Evolutionary conservation across 2,888 invertebrate genomes (phyloP).

Genomic region (Thymelicus acteon): DNA sequence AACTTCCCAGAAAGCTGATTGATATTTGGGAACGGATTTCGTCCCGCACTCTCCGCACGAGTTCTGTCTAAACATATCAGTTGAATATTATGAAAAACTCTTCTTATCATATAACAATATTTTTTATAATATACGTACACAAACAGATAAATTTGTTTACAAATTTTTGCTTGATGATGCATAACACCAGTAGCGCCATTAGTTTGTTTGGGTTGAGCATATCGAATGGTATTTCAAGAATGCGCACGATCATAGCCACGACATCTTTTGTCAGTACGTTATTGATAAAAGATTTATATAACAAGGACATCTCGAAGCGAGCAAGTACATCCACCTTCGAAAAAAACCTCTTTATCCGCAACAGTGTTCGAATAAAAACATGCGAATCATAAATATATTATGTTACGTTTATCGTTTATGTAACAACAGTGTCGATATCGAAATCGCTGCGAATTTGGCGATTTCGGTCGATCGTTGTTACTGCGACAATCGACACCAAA

Average conservation of each 20-base stretch:
- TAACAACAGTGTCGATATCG: constrained; percentile 59
- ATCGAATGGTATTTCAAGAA: constrained; percentile 1
- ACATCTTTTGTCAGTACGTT: background rate
- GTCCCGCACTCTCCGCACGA: no score
- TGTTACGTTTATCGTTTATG: constrained; percentile 53
- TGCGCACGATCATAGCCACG: background rate
- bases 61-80: no score
- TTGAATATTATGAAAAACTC: no score
- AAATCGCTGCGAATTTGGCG: constrained; percentile 44
- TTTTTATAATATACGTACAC: no score
- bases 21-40: no score
- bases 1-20: no score
- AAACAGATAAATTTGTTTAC: no score
- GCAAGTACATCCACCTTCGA: background rate
- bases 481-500: constrained; percentile 4
- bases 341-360: constrained; percentile 38
- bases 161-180: no score
- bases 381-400: constrained; percentile 28
- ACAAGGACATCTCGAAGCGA: constrained; percentile 1
- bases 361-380: constrained; percentile 37
- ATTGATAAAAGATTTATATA: background rate
- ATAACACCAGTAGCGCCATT: background rate
- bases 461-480: constrained; percentile 15
- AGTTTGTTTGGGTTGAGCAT: background rate
- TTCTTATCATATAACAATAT: no score